These are phyloP conservation scores for Chrysomallon squamiferum DNA, from an alignment of 1,140 invertebrate genomes.

Conservation along the genomic window DNA sequence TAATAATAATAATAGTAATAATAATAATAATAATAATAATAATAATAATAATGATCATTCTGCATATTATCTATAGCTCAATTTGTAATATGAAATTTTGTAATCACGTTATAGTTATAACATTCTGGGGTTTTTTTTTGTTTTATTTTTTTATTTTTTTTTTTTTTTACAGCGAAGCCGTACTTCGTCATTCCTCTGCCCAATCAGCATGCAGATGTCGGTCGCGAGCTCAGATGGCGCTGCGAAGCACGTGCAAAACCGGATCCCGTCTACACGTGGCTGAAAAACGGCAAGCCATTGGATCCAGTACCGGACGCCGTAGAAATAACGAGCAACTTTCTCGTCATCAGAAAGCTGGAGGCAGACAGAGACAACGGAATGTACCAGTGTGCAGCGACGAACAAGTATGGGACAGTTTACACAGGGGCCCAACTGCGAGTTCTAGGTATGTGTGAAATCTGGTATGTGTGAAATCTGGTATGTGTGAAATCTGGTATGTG, in stretches of 20 bases:
- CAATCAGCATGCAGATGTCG: slow-evolving; percentile 87
- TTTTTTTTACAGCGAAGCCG: slow-evolving; percentile 74
- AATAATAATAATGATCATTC: too few species aligned
- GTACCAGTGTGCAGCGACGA: slow-evolving; percentile 93
- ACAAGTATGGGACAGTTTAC: slow-evolving; percentile 85
- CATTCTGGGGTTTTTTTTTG: too few species aligned
- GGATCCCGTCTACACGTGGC: slow-evolving; percentile 90
- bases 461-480: too few species aligned
- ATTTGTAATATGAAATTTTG: too few species aligned
- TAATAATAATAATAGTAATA: too few species aligned
- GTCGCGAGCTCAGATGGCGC: slow-evolving; percentile 84
- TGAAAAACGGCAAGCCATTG: slow-evolving; percentile 74
- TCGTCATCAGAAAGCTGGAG: slow-evolving; percentile 34
- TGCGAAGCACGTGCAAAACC: slow-evolving; percentile 97
- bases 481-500: too few species aligned
- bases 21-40: too few species aligned
- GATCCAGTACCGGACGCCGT: slow-evolving; percentile 60
- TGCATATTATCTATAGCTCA: too few species aligned
- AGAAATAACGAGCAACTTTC: slow-evolving; percentile 29
- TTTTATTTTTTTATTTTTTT: too few species aligned
- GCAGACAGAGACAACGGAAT: slow-evolving; percentile 80
- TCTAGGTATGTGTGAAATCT: slow-evolving; percentile 24
- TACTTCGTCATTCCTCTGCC: slow-evolving; percentile 89
- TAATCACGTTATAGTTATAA: too few species aligned
- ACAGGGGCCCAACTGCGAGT: slow-evolving; percentile 90